Conservation (phyloP, 2,797 vertebrate species). For the Bradypus variegatus region DNA sequence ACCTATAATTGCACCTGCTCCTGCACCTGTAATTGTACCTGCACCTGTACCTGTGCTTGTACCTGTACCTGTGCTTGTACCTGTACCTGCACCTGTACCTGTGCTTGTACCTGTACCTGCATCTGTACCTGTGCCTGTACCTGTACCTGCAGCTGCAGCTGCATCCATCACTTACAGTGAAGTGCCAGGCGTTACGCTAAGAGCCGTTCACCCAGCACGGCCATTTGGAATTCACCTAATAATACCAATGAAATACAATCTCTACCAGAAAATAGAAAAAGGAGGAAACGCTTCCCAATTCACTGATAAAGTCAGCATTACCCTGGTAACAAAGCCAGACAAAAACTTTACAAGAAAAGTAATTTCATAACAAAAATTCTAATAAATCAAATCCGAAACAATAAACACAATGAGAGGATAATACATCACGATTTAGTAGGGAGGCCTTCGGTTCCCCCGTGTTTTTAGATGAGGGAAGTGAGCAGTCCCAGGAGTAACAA, state of each 20-base stretch:
- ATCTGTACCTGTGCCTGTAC: not conserved
- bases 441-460: not conserved
- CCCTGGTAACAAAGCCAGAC: not conserved
- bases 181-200: rapidly evolving
- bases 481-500: not conserved
- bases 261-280: no score
- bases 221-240: no score
- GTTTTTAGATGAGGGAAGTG: rapidly evolving
- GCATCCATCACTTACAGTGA: not conserved
- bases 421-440: not conserved
- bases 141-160: no score
- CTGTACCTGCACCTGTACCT: no score
- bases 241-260: no score
- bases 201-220: rapidly evolving
- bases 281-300: not conserved
- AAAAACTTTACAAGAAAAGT: not conserved
- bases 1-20: no score
- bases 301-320: not conserved
- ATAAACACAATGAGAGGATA: not conserved
- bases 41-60: no score
- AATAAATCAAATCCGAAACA: not conserved
- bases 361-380: not conserved
- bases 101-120: no score
- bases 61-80: no score
- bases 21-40: no score